These are phyloP conservation scores for Taenioides sp. DNA, from an alignment of 2,797 vertebrate genomes.

Conservation along the genomic window DNA sequence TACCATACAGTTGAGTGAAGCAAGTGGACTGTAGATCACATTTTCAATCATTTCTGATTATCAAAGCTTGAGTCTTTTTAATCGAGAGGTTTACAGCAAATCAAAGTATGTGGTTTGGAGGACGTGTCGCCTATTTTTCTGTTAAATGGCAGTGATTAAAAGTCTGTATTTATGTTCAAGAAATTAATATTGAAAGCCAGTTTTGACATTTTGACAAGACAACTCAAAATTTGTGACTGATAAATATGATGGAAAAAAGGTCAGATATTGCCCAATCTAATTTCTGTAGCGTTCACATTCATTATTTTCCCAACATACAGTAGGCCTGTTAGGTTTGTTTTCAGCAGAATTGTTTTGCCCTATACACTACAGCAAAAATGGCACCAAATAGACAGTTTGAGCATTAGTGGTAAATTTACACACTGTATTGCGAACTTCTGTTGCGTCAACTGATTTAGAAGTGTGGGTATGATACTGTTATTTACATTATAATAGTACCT, in stretches of 20 bases:
- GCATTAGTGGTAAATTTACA: not conserved
- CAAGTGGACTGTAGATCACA: not conserved
- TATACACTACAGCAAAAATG: not conserved
- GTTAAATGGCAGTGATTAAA: not conserved
- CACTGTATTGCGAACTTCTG: not conserved
- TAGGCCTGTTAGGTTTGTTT: not conserved
- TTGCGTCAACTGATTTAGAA: conserved; percentile 20
- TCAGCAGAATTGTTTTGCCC: not conserved
- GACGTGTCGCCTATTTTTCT: not conserved
- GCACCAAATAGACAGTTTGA: not conserved
- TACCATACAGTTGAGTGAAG: too few relatives aligned
- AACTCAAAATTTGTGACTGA: too few relatives aligned
- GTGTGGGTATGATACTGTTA: not conserved
- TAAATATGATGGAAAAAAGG: too few relatives aligned
- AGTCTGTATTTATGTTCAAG: not conserved
- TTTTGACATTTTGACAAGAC: too few relatives aligned
- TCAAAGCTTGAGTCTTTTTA: not conserved
- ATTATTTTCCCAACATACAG: too few relatives aligned
- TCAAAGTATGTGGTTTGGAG: not conserved
- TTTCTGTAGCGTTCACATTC: too few relatives aligned
- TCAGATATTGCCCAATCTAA: too few relatives aligned
- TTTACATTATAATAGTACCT: conserved; percentile 8
- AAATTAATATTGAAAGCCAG: not conserved
- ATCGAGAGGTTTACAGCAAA: not conserved
- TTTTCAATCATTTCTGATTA: not conserved